These are phyloP conservation scores for Teleogryllus oceanicus DNA, from an alignment of 2,888 invertebrate genomes.

Conservation along the genomic window DNA sequence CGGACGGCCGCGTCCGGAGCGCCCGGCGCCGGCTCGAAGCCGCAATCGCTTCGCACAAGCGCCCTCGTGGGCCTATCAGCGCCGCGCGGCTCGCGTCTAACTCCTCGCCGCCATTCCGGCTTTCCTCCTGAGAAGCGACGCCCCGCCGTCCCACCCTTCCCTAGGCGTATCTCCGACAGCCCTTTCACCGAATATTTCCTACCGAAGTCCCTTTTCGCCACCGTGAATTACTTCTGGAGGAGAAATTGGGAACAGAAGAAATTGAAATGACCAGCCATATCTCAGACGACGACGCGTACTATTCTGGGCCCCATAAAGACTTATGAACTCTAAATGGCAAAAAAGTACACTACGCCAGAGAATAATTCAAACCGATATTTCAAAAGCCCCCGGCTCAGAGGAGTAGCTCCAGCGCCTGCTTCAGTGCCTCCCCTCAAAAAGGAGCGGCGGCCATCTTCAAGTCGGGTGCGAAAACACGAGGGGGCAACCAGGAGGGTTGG, in stretches of 20 bases:
- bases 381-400: neutral
- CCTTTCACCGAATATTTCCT: neutral
- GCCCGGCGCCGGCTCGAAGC: neutral
- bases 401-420: neutral
- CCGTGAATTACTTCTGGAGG: neutral
- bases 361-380: constrained; percentile 1
- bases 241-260: constrained; percentile 2
- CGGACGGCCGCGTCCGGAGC: neutral
- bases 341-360: neutral
- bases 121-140: neutral
- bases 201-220: neutral
- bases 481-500: neutral
- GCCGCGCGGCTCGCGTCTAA: too few relatives aligned
- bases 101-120: neutral
- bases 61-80: neutral
- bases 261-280: neutral
- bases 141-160: neutral
- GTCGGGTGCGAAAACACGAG: constrained; percentile 18
- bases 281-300: constrained; percentile 7
- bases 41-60: neutral
- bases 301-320: neutral
- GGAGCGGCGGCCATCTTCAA: constrained; percentile 18
- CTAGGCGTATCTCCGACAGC: neutral
- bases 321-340: constrained; percentile 2
- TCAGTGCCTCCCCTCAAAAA: constrained; percentile 18